Conservation (phyloP, 2,113 vertebrate genomes). For the Sphyrna mokarran region DNA sequence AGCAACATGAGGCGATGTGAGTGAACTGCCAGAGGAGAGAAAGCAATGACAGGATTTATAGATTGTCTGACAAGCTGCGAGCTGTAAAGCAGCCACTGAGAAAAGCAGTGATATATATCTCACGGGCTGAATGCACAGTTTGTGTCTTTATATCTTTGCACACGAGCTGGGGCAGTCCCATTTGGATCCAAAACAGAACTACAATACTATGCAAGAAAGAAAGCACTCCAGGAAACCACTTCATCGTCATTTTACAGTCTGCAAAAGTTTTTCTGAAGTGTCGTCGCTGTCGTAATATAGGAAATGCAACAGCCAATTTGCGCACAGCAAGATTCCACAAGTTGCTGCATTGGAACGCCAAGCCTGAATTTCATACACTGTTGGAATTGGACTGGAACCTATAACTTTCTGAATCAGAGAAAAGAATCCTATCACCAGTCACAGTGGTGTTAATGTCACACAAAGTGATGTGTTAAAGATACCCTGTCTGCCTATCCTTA, state of each 20-base stretch:
- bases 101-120: background rate
- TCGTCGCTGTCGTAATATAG: background rate
- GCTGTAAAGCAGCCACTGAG: background rate
- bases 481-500: background rate
- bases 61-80: background rate
- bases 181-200: background rate
- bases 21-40: background rate
- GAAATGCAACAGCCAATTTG: background rate
- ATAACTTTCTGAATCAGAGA: background rate
- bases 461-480: background rate
- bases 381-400: background rate
- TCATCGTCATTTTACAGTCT: background rate
- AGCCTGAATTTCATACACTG: background rate
- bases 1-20: background rate
- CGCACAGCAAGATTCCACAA: background rate
- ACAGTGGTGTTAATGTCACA: background rate
- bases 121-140: background rate
- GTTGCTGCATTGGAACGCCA: background rate
- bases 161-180: background rate
- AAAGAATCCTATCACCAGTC: background rate
- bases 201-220: background rate
- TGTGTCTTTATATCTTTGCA: background rate
- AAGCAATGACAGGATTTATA: background rate
- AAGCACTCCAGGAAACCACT: background rate
- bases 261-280: background rate